Percentiles rank a stretch among this genome's conserved stretches.
Evolutionary conservation across 2,888 invertebrate genomes (phyloP).

Genomic region (Gastrophysa polygoni): DNA sequence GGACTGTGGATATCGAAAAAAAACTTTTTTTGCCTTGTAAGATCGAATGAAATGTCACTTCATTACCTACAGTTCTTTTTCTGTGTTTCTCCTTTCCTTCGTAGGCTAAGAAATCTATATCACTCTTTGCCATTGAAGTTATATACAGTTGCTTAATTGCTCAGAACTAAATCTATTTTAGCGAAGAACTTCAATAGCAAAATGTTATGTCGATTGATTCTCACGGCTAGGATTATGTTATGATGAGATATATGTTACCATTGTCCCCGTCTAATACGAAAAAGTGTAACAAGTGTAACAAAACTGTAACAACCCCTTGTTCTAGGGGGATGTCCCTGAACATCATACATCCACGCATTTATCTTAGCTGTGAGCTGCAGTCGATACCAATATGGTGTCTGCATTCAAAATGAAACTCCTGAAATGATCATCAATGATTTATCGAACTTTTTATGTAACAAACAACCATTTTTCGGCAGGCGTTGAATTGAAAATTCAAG

Average conservation of each 20-base stretch:
- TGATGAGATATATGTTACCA: neutral
- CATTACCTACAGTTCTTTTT: neutral
- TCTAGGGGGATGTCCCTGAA: too few species aligned
- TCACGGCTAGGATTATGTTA: neutral
- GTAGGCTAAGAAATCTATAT: neutral
- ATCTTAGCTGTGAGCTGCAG: too few species aligned
- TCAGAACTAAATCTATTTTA: neutral
- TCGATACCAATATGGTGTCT: too few species aligned
- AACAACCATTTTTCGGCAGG: too few species aligned
- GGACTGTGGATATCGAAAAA: neutral
- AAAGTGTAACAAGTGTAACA: too few species aligned
- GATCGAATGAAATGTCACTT: neutral
- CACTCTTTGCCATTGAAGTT: neutral
- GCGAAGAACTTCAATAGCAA: neutral
- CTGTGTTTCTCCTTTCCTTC: neutral
- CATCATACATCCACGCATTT: too few species aligned
- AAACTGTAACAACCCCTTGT: too few species aligned
- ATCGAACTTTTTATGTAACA: too few species aligned
- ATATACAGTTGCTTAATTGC: neutral
- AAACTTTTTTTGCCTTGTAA: neutral
- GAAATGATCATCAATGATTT: too few species aligned
- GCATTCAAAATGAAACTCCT: too few species aligned
- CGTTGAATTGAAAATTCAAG: too few species aligned
- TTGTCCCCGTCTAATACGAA: too few species aligned
- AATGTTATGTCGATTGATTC: neutral